phyloP scores from a whole-genome alignment of 2,797 vertebrate genomes.

The Alectoris magna region DNA sequence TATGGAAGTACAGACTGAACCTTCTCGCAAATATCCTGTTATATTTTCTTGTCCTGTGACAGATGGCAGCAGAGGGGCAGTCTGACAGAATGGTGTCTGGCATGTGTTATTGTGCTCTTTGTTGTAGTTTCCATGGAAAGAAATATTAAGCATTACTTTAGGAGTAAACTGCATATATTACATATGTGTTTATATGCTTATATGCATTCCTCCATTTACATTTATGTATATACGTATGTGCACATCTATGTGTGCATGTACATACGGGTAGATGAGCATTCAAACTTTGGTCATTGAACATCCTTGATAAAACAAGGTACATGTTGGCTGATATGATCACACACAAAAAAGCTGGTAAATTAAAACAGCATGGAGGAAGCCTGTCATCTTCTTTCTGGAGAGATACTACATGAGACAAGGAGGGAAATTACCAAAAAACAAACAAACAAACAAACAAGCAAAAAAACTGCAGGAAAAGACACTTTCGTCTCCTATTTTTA shows the following conservation, averaged over 20 bases:
- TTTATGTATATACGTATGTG: background rate
- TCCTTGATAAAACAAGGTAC: background rate
- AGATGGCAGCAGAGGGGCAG: no score
- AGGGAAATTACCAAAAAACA: background rate
- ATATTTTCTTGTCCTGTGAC: no score
- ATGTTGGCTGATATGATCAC: background rate
- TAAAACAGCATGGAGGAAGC: background rate
- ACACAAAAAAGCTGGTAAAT: background rate
- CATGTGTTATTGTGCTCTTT: no score
- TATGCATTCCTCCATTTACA: background rate
- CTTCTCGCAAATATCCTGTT: no score
- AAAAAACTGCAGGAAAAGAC: background rate
- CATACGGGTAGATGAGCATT: rapidly evolving
- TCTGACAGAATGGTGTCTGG: no score
- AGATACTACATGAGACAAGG: background rate
- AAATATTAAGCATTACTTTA: background rate
- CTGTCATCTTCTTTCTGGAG: background rate
- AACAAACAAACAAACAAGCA: background rate
- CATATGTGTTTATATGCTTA: background rate
- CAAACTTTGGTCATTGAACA: background rate
- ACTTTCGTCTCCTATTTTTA: background rate
- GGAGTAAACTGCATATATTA: background rate
- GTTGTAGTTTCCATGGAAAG: background rate
- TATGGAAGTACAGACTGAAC: no score
- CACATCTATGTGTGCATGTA: background rate